Evolutionary conservation across 2,888 invertebrate genomes (phyloP), one percentile per base, ranked within the genome.

Genomic region (Drosophila sordidapex): DNA sequence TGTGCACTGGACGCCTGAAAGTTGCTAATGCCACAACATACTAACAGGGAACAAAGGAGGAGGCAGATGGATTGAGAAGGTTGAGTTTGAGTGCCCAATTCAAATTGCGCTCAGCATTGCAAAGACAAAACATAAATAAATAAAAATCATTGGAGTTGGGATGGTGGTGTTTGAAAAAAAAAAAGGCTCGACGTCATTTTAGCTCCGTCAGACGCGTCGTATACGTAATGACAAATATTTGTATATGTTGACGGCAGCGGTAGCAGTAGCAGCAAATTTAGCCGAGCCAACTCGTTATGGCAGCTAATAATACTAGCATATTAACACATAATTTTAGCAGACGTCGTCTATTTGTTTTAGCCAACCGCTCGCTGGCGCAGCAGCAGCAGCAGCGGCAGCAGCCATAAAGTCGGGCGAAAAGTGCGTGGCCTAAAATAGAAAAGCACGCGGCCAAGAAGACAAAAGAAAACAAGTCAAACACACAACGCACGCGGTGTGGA

Each of bases 301-400:
- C 77, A 82, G 88, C 84, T 88, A 88, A 84, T 84, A 84, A 84
- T 84, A 89, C 89, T 80, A 89, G 84, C 82, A 89, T 85, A 85
- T 85, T 85, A 85, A 85, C 85, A 85, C 85, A 85, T 85, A 89
- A 85, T 85, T 85, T 73, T 84, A 82, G 68, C 84, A 83, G 87
- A 86, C 85, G 57, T 74, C 72, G 68, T 80, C 78, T 81, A 74
- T 85, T 77, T 84, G 79, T 74, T 86, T 79, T 80, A 79, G 74
- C 78, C 79, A 64, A 63, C 15, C 43, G 48, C 13, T 29, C 36
- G 49, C 52, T 36, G 58, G 29, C 43, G 57, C 54, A 57, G 49
- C 36, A 7, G 59, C 36, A 49, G 63, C 43, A 33, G 29, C 35
- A 27, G 48, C 58, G 38, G 57, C 53, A 57, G 33, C 15, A 59